Base-by-base conservation (phyloP, 1,140 invertebrate genomes). In the Fopius arisanus region DNA sequence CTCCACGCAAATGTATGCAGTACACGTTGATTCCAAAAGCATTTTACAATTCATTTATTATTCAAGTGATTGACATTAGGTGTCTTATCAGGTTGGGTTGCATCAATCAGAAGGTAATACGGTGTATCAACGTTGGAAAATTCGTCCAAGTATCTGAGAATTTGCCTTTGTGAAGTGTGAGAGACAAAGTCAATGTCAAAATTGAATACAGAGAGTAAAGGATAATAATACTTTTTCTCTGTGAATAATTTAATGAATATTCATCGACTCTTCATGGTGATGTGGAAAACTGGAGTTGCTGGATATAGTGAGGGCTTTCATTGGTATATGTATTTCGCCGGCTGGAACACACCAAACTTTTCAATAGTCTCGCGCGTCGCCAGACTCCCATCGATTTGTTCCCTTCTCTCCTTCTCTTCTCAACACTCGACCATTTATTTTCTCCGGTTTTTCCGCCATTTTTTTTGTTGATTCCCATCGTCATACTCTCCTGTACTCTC, bases 311-410 rank as follows among this genome's bases (percentile, higher is more conserved):
- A 48, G 16, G 0, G 43, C 7, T 48, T 48, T 48, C 16, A 48
- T 48, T 48, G n/a, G 43, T 59, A 10, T 59, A 59, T n/a, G n/a
- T 59, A 59, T 59, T 59, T 28, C 23, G 54, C 23, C n/a, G 43
- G 19, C 19, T 51, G 3, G 19, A 37, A 48, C 43, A 48, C 43
- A 59, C 54, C 43, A n/a, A 59, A 59, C 54, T 59, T 59, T 59
- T 59, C 54, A 59, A 65, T 65, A 65, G 62, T 31, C 62, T 31
- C 62, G 62, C 28, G 28, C 62, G 62, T 65, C 62, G 62, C 62
- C 62, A 65, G 62, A 65, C 62, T 65, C 9, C 62, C 0, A 65
- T 65, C 62, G 62, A 65, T 65, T 65, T 19, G n/a, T 65, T 65
- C 16, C 28, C n/a, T 29, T 62, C 28, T 62, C 28, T 62, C 26